These are phyloP conservation scores for Periphyllus acericola DNA, from an alignment of 2,888 invertebrate genomes.

Conservation along the genomic window DNA sequence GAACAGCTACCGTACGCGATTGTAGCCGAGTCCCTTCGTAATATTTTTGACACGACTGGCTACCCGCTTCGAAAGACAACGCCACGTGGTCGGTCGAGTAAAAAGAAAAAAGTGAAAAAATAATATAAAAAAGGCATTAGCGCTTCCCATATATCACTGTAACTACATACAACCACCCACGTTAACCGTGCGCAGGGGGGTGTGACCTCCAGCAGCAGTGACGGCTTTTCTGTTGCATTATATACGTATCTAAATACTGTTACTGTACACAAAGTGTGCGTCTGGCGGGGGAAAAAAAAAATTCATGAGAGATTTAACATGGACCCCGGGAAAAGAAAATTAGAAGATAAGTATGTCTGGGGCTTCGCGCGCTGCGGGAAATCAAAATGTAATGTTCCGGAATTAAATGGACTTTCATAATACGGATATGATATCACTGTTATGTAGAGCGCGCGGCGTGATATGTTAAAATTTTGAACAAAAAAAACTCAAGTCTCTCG, in stretches of 20 bases:
- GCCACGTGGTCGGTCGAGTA: neutral
- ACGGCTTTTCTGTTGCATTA: neutral
- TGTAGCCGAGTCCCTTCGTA: neutral
- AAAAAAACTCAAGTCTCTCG: too few relatives aligned
- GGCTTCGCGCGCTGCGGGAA: neutral
- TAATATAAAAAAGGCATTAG: neutral
- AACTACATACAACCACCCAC: neutral
- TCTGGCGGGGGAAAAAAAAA: neutral
- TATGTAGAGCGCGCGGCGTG: too few relatives aligned
- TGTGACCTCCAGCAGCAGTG: neutral
- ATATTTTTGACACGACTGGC: neutral
- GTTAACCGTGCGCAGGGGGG: neutral
- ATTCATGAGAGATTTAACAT: neutral
- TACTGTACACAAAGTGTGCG: neutral
- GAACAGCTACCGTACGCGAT: neutral
- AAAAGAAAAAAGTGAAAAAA: neutral
- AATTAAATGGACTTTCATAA: neutral
- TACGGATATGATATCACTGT: neutral
- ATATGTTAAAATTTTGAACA: too few relatives aligned
- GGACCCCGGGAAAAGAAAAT: neutral
- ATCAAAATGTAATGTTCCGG: neutral
- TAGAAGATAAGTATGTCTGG: neutral
- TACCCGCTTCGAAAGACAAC: neutral
- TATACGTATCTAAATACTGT: neutral
- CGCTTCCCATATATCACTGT: slow-evolving; percentile 2